Base-by-base conservation (phyloP, 2,888 invertebrate genomes). In the Nemurella pictetii region DNA sequence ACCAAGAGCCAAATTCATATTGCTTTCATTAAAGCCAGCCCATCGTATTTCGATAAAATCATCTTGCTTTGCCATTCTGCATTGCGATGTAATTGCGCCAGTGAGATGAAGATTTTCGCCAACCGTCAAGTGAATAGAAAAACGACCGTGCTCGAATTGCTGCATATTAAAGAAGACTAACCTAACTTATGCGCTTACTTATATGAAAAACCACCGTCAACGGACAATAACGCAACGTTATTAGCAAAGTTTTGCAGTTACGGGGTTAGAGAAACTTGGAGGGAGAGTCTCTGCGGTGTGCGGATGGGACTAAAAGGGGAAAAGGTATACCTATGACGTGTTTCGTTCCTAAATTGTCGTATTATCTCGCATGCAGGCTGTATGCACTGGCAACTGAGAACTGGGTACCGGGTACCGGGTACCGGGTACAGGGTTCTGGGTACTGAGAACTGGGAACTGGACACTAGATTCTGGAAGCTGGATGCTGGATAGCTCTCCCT, bases 301-400 rank as follows among this genome's bases (percentile, higher is more conserved):
- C 82, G 82, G 82, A 82, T 72, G 55, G 72, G 55, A 55, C 82
- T 82, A 82, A 82, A 82, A 55, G 36, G 82, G 82, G 55, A 82
- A 82, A 82, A 82, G 82, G 82, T 82, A 82, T 26, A 32, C 32
- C 32, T 28, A 55, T 82, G 82, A 82, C 82, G 82, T 82, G 82
- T 82, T 72, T 72, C 82, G 82, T 82, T 82, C 82, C 82, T 82
- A 82, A 82, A 82, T 82, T 82, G 82, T 82, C 82, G 72, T 72
- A 82, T 82, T 82, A 82, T 82, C 82, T 29, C 27, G 32, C 80
- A 55, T 55, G 55, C 55, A 55, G 15, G 55, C 55, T 7, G 55
- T 20, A 55, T 55, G 55, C 55, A 55, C 12, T 55, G 55, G 55
- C 15, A 20, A 55, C 55, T 55, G 55, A 20, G 55, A 20, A 55